phyloP scores from a whole-genome alignment of 2,797 vertebrate genomes.

The Heterohyrax brucei region DNA sequence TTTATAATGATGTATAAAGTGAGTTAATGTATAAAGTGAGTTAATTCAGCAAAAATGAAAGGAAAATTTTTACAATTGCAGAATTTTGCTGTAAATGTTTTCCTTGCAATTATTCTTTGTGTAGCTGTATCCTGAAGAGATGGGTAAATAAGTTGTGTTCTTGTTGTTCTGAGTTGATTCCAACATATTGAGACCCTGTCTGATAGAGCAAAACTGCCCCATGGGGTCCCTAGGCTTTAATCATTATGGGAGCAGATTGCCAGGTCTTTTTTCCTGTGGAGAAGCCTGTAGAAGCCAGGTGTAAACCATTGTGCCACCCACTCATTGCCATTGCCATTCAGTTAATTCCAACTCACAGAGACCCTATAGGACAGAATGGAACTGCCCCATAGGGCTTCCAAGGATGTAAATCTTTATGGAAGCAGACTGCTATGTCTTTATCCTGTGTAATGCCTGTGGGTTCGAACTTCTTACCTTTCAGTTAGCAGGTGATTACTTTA shows the following conservation, averaged over 20 bases:
- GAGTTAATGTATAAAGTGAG: not conserved
- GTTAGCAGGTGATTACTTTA: too few relatives aligned
- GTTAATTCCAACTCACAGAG: too few relatives aligned
- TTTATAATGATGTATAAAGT: conserved; percentile 6
- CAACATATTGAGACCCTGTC: not conserved
- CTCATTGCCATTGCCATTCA: too few relatives aligned
- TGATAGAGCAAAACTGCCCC: too few relatives aligned
- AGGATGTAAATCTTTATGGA: too few relatives aligned
- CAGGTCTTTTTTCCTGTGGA: not conserved
- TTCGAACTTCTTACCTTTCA: not conserved
- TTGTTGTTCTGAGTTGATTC: not conserved
- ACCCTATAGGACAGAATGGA: too few relatives aligned
- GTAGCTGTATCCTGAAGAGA: not conserved
- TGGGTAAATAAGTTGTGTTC: not conserved
- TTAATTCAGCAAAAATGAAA: not conserved
- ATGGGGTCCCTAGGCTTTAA: not conserved
- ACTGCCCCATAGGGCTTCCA: too few relatives aligned
- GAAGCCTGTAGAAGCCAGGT: too few relatives aligned
- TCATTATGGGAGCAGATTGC: not conserved
- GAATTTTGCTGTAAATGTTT: conserved; percentile 20
- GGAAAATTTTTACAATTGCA: not conserved
- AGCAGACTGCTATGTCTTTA: too few relatives aligned
- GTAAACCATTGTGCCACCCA: too few relatives aligned
- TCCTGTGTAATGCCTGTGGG: too few relatives aligned
- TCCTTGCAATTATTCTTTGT: not conserved